Evolutionary conservation across 2,797 vertebrate genomes (phyloP), one percentile per base, ranked within the genome.

Genomic region (Sebastes flavidus): DNA sequence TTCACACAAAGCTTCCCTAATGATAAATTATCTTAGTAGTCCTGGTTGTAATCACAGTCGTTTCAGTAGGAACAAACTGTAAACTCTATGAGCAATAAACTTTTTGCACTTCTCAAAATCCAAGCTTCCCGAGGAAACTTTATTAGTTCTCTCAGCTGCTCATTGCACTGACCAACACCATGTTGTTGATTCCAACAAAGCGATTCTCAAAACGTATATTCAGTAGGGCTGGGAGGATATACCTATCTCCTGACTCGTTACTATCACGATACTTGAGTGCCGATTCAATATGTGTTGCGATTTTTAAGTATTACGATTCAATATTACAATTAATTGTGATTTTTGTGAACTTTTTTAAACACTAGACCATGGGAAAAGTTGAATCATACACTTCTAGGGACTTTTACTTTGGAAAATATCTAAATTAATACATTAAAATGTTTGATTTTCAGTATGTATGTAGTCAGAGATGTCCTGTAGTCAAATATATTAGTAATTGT

Each of bases 21-120:
- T 86, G 74, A 86, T 77, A 62, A 75, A 84, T 83, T 6, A 80
- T 78, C 77, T 63, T 62, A 65, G 56, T 52, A 27, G 59, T 46
- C 12, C 3, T 32, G 8, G 42, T 72, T 68, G 20, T 77, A 76
- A 85, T 85, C 58, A 69, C 12, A 12, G 73, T 36, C n/a, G 52
- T 85, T 49, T 49, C 34, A 70, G 12, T 22, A 32, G 78, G 20
- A 87, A 65, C 61, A 56, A 54, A 52, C 65, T 46, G 67, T 20
- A 13, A 54, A 52, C 67, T 54, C 56, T 20, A 13, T 12, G 16
- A 68, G 20, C 20, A 66, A 68, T 65, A 42, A 72, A 83, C 46
- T 70, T 79, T 60, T 11, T 49, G 56, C 54, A 75, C 62, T 69
- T 58, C 22, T 71, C 32, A 65, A 79, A 78, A 79, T 34, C 34